phyloP scores from a whole-genome alignment of 2,113 vertebrate species.

The Tringa solitaria region DNA sequence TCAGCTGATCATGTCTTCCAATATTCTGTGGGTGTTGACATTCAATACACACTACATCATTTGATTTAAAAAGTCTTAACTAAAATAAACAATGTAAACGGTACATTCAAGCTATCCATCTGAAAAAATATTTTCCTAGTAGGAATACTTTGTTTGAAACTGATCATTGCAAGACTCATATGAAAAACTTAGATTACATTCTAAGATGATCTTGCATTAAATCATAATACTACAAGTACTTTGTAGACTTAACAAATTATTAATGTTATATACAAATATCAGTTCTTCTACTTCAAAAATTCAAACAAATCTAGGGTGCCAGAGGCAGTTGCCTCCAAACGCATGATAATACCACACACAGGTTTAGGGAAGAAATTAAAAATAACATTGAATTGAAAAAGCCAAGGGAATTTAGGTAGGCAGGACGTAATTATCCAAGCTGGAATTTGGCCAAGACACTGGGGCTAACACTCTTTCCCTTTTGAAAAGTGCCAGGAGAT shows the following conservation, averaged over 20 bases:
- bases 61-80: not conserved
- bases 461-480: constrained; percentile 50
- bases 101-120: not conserved
- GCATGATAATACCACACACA: not conserved
- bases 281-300: not conserved
- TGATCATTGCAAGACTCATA: not conserved
- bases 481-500: constrained; percentile 66
- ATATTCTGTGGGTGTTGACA: not conserved
- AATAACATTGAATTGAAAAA: constrained; percentile 27
- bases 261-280: not conserved
- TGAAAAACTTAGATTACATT: not conserved
- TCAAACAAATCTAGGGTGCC: not conserved
- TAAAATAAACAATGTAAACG: not conserved
- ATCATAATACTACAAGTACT: not conserved
- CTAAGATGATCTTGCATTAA: not conserved
- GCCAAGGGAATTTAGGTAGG: constrained; percentile 57
- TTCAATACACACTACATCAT: not conserved
- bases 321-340: not conserved
- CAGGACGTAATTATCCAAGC: constrained; percentile 57
- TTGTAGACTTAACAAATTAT: not conserved
- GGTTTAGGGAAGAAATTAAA: constrained; percentile 38
- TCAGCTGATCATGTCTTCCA: not conserved
- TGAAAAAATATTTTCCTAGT: not conserved
- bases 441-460: constrained; percentile 66
- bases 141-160: not conserved